These are phyloP conservation scores for Ctenoplectra terminalis DNA, from an alignment of 1,140 invertebrate genomes.

Conservation along the genomic window DNA sequence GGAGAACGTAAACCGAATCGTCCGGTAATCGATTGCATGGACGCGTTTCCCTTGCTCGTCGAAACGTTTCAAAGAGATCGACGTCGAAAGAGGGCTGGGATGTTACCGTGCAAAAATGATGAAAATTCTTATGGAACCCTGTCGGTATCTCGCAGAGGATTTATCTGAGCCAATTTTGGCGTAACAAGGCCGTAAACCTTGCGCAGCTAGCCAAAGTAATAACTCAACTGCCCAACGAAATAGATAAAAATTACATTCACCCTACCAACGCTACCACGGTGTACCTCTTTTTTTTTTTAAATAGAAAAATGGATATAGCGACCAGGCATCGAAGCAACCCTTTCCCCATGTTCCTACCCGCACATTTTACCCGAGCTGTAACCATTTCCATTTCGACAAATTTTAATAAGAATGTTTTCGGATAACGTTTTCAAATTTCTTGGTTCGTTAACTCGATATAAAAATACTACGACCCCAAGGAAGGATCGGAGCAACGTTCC, in stretches of 20 bases:
- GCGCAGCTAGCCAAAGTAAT: not conserved
- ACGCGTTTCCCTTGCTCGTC: not conserved
- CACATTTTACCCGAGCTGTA: no score
- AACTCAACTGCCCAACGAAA: not conserved
- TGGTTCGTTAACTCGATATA: not conserved
- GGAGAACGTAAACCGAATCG: not conserved
- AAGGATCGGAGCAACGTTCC: not conserved
- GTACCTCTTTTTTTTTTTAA: not conserved
- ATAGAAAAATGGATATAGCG: no score
- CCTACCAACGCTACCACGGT: not conserved
- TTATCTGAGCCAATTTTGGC: slow-evolving; percentile 2
- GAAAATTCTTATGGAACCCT: slow-evolving; percentile 23
- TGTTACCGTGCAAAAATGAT: slow-evolving; percentile 10
- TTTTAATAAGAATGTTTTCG: no score
- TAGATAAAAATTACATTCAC: slow-evolving; percentile 16
- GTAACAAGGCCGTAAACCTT: slow-evolving; percentile 15
- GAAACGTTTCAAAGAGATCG: not conserved
- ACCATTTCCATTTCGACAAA: no score
- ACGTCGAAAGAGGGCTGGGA: not conserved
- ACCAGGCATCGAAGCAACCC: no score
- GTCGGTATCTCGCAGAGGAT: not conserved
- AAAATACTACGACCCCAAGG: not conserved
- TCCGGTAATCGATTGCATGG: not conserved
- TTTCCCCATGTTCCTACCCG: no score
- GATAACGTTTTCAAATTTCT: no score